Evolutionary conservation across 1,140 invertebrate genomes (phyloP), one percentile per base, ranked within the genome.

Genomic region (Trichogramma pretiosum): DNA sequence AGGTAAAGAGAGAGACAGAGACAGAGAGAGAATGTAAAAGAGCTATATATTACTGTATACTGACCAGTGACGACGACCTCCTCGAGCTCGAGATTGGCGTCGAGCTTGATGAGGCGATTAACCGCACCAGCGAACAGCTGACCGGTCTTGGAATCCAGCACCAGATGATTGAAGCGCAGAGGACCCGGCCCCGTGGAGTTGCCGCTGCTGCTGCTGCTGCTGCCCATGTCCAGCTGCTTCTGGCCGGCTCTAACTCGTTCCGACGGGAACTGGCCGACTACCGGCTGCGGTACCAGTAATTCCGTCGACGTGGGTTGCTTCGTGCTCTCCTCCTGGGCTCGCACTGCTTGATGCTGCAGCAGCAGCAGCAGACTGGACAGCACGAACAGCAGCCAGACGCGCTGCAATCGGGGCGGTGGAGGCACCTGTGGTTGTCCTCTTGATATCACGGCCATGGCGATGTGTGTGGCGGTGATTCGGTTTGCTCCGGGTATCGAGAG

Each of bases 31-130:
- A 17, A 13, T 37, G 14, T 22, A 22, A 44, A 21, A 11, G 5
- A 34, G 8, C 9, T 26, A 26, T n/a, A 5, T 40, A 23, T 40
- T n/a, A 40, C 22, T 40, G 9, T 14, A 23, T 2, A 47, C 17
- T 57, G 36, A 70, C 79, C 79, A 46, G 79, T 81, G 10, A 59
- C 81, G 70, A 77, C 82, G 36, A 67, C 72, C 55, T 82, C 77
- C 54, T 87, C 77, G 16, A 89, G 67, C 45, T 75, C 74, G 22
- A 93, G 73, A 61, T 85, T 81, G 8, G 79, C 69, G 60, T 84
- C 82, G 37, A 94, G 75, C 64, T 93, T 86, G 51, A 90, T 77
- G 11, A 95, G 75, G 58, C 82, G 80, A 63, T 96, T 94, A 40
- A 87, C 78, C 13, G 86, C 89, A 13, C 87, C 89, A 28, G 86